Conservation (phyloP, 2,797 vertebrate species). For the Acestrorhynchus altus region DNA sequence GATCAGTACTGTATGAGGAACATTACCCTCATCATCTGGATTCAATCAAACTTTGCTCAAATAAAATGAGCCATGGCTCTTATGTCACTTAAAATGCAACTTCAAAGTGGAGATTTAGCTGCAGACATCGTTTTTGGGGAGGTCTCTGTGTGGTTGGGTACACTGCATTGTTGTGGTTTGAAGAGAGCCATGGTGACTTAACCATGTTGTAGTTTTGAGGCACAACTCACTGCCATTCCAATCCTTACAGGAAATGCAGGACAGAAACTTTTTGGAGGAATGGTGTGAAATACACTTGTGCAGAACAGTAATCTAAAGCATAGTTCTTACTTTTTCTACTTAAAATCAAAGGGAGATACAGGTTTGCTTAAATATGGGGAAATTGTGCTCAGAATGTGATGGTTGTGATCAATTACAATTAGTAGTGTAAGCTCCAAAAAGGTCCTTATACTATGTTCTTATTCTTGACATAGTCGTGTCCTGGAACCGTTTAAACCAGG, state of each 20-base stretch:
- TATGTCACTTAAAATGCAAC: slow-evolving; percentile 54
- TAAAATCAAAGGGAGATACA: slow-evolving; percentile 7
- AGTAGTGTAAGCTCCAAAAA: background rate
- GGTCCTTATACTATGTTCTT: background rate
- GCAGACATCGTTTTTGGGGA: slow-evolving; percentile 63
- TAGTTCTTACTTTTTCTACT: background rate
- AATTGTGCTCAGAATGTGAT: background rate
- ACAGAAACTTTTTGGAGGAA: slow-evolving; percentile 17
- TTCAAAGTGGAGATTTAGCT: slow-evolving; percentile 55
- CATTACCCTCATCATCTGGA: slow-evolving; percentile 63
- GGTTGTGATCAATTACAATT: slow-evolving; percentile 13
- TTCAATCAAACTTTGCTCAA: slow-evolving; percentile 54
- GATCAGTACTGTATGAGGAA: slow-evolving; percentile 11
- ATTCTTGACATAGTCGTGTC: background rate
- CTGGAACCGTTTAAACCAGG: slow-evolving; percentile 8
- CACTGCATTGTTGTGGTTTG: slow-evolving; percentile 63
- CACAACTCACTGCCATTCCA: slow-evolving; percentile 41
- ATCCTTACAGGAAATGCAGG: slow-evolving; percentile 25
- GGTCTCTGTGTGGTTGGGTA: slow-evolving; percentile 69
- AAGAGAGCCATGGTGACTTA: slow-evolving; percentile 67
- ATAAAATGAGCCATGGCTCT: slow-evolving; percentile 33
- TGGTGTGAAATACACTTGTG: slow-evolving; percentile 13
- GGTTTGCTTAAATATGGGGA: background rate
- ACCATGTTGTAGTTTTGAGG: slow-evolving; percentile 71
- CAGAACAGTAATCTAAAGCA: slow-evolving; percentile 37